Evolutionary conservation across 2,888 invertebrate genomes (phyloP).

Genomic region (Tenthredo notha): DNA sequence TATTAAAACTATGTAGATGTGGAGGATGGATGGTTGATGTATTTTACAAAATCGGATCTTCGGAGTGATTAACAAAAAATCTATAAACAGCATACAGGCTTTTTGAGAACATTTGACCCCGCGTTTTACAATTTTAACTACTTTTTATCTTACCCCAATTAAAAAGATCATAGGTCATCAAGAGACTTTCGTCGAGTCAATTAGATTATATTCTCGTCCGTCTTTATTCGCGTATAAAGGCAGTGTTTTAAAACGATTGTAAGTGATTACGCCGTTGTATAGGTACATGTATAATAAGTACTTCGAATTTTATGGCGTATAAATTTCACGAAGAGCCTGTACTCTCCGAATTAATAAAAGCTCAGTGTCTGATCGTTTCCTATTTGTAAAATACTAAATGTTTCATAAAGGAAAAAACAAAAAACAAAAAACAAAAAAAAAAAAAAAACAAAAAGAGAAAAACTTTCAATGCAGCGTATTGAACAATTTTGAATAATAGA

Average conservation of each 20-base stretch:
- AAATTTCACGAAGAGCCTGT: constrained; percentile 40
- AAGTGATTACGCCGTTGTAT: not conserved
- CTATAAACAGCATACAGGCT: constrained; percentile 34
- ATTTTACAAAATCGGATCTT: constrained; percentile 53
- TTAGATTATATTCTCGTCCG: constrained; percentile 15
- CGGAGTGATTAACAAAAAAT: constrained; percentile 32
- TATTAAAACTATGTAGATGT: constrained; percentile 61
- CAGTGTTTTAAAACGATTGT: not conserved
- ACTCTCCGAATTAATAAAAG: constrained; percentile 47
- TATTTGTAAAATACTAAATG: constrained; percentile 74
- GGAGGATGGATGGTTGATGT: constrained; percentile 59
- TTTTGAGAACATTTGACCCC: constrained; percentile 13
- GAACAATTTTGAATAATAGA: constrained; percentile 49
- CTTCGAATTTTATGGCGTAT: constrained; percentile 13
- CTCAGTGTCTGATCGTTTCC: constrained; percentile 73
- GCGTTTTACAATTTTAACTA: constrained; percentile 31
- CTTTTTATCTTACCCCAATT: not conserved
- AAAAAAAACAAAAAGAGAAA: constrained; percentile 28
- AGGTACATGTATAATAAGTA: not conserved
- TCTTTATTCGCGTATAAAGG: constrained; percentile 2
- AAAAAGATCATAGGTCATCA: not conserved
- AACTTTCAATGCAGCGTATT: constrained; percentile 27
- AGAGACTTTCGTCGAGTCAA: constrained; percentile 2
- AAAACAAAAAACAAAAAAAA: constrained; percentile 15
- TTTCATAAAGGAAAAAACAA: constrained; percentile 66